These are phyloP conservation scores for Enteromius anoplus DNA, from an alignment of 2,797 vertebrate genomes.

Conservation along the genomic window DNA sequence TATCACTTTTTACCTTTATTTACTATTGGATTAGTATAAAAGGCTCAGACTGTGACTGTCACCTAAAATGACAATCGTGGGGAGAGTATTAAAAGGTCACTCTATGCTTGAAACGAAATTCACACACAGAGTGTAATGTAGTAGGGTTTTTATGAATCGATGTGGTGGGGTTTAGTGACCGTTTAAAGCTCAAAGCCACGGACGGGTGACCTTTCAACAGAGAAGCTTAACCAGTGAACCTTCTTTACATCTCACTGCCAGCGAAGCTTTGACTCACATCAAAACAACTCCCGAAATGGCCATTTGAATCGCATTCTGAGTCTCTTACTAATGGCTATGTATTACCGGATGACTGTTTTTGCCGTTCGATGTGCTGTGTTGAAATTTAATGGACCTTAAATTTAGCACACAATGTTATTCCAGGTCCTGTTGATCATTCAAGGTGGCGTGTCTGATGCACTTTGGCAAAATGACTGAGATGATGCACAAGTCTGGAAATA, in stretches of 20 bases:
- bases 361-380: neutral
- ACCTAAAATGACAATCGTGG: neutral
- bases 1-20: neutral
- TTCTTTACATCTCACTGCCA: neutral
- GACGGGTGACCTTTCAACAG: conserved; percentile 9
- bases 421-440: conserved; percentile 15
- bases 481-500: conserved; percentile 33
- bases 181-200: conserved; percentile 24
- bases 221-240: conserved; percentile 6
- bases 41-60: neutral
- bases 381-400: neutral
- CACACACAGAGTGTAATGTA: neutral
- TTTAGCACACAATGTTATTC: conserved; percentile 9
- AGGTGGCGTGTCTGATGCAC: conserved; percentile 4
- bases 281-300: conserved; percentile 13
- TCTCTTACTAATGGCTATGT: neutral
- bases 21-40: neutral
- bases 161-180: neutral
- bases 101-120: neutral
- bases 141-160: conserved; percentile 1
- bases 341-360: conserved; percentile 1
- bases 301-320: neutral
- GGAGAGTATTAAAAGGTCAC: conserved; percentile 22
- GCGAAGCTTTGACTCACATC: conserved; percentile 16
- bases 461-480: conserved; percentile 14